phyloP scores from a whole-genome alignment of 2,797 vertebrate species.

The Gymnocypris eckloni region DNA sequence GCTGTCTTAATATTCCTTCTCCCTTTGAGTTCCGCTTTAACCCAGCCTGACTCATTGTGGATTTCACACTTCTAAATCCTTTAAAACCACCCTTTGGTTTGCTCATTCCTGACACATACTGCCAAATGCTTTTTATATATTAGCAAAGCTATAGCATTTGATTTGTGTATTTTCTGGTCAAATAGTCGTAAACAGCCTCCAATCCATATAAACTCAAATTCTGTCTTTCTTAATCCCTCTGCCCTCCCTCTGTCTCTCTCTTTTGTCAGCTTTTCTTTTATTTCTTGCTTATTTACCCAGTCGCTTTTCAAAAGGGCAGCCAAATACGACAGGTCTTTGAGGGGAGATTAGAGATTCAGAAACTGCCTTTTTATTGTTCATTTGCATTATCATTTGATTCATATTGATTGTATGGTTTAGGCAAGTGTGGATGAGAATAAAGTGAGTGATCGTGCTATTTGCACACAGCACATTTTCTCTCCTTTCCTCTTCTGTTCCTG shows the following conservation, averaged over 20 bases:
- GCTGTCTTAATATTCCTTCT: conserved; percentile 31
- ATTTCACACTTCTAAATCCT: conserved; percentile 65
- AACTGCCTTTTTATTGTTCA: conserved; percentile 58
- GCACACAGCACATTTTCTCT: conserved; percentile 40
- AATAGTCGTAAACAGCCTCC: conserved; percentile 57
- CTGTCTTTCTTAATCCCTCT: conserved; percentile 60
- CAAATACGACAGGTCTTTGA: conserved; percentile 65
- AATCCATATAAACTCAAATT: conserved; percentile 55
- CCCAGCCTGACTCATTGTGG: conserved; percentile 46
- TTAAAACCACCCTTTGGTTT: conserved; percentile 53
- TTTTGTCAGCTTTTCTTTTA: conserved; percentile 49
- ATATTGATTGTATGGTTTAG: conserved; percentile 65
- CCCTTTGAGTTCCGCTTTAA: conserved; percentile 44
- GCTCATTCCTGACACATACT: conserved; percentile 32
- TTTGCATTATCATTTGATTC: conserved; percentile 67
- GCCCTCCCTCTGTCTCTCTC: conserved; percentile 52
- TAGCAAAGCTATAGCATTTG: conserved; percentile 54
- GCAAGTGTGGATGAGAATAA: conserved; percentile 44
- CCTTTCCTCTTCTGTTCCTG: conserved; percentile 28
- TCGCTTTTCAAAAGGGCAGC: conserved; percentile 60
- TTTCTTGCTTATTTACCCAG: conserved; percentile 62
- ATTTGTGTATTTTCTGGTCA: conserved; percentile 57
- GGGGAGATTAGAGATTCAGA: conserved; percentile 68
- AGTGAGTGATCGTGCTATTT: conserved; percentile 39
- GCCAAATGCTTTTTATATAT: conserved; percentile 53